Conservation (phyloP, 2,797 vertebrate genomes). For the Sebastes matsubarae region DNA sequence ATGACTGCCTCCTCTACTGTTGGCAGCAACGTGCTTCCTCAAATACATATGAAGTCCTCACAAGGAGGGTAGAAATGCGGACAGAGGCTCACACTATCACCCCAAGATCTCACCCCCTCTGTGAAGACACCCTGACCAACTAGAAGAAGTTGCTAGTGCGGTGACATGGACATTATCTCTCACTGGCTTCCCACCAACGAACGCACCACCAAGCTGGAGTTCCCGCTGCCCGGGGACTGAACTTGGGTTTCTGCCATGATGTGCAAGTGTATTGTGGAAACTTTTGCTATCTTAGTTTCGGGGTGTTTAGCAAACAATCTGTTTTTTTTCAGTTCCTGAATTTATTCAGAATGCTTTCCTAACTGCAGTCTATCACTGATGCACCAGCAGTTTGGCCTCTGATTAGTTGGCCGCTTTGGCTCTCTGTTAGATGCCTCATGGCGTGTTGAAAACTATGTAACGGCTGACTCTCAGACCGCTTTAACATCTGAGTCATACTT, state of each 20-base stretch:
- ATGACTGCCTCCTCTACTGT: neutral
- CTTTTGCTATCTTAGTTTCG: neutral
- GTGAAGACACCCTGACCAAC: neutral
- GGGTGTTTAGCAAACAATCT: neutral
- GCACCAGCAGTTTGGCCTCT: conserved; percentile 25
- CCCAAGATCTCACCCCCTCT: neutral
- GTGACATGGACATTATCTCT: neutral
- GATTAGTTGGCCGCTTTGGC: conserved; percentile 36
- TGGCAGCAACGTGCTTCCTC: neutral
- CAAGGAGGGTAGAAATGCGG: neutral
- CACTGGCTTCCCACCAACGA: neutral
- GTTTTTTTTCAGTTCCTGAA: neutral
- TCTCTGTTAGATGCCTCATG: conserved; percentile 1
- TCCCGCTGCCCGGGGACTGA: neutral
- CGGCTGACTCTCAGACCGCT: conserved; percentile 13
- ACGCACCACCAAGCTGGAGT: neutral
- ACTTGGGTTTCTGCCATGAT: neutral
- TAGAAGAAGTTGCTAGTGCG: neutral
- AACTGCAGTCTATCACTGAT: neutral
- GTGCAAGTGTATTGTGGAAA: neutral
- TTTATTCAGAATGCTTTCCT: neutral
- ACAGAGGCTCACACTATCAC: neutral
- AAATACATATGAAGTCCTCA: neutral
- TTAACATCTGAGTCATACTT: conserved; percentile 37
- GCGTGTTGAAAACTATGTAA: conserved; percentile 27